Percentiles rank a stretch among this genome's conserved stretches.
These are phyloP conservation scores for Prunella strophiata DNA, from an alignment of 2,797 vertebrate genomes.

Conservation along the genomic window DNA sequence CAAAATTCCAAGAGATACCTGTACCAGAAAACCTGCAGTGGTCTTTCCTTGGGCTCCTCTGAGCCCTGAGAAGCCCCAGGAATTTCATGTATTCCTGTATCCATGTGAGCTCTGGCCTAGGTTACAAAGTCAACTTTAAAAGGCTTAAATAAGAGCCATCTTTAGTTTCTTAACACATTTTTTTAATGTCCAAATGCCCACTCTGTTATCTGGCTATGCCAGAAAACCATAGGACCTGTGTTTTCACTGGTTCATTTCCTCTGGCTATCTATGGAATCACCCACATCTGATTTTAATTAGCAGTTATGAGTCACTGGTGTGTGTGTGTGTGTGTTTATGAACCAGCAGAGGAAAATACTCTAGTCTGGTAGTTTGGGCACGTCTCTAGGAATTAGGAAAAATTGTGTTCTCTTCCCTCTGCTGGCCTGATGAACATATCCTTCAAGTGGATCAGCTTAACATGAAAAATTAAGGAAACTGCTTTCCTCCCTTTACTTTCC, in stretches of 20 bases:
- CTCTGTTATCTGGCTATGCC: neutral
- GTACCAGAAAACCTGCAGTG: neutral
- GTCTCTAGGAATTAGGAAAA: neutral
- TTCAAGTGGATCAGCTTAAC: neutral
- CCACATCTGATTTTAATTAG: slow-evolving; percentile 20
- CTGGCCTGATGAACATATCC: neutral
- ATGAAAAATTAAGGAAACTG: neutral
- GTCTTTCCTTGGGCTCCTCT: neutral
- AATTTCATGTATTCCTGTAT: neutral
- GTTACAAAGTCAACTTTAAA: neutral
- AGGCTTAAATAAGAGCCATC: neutral
- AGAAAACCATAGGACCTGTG: neutral
- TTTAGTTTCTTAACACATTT: neutral
- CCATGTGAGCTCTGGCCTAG: neutral
- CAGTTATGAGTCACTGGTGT: neutral
- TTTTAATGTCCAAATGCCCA: neutral
- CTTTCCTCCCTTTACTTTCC: neutral
- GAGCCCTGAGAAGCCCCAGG: neutral
- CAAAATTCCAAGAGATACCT: neutral
- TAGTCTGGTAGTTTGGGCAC: neutral
- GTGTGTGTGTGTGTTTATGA: neutral
- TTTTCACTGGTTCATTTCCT: slow-evolving; percentile 18
- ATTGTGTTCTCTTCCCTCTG: neutral
- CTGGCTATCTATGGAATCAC: neutral
- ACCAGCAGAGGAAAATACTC: neutral